Conservation (phyloP, 2,113 vertebrate genomes). For the Heliornis fulica region DNA sequence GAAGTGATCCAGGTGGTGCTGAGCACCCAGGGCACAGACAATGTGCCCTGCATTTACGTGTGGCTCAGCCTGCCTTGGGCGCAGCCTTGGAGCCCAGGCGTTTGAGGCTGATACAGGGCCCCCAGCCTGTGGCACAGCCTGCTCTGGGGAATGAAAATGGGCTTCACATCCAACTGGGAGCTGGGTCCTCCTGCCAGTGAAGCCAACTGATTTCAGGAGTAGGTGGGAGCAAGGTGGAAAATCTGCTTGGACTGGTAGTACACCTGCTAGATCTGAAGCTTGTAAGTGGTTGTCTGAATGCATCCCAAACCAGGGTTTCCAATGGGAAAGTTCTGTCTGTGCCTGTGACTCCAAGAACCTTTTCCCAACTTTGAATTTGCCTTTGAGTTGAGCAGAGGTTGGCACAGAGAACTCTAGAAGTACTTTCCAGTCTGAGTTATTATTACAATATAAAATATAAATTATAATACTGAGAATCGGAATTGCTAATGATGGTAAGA, state of each 20-base stretch:
- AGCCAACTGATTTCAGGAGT: not conserved
- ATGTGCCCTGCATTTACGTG: rapidly evolving
- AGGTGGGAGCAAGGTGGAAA: not conserved
- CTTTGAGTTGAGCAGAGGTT: not conserved
- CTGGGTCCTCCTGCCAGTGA: not conserved
- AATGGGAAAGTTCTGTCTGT: not conserved
- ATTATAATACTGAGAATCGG: not conserved
- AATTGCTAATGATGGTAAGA: not conserved
- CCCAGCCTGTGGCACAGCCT: not conserved
- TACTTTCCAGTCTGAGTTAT: not conserved
- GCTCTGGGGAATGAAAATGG: not conserved
- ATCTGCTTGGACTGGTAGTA: not conserved
- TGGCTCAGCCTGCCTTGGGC: not conserved
- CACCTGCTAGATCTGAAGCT: not conserved
- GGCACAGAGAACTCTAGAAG: not conserved
- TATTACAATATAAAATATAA: not conserved
- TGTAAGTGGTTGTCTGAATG: not conserved
- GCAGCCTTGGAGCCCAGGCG: no score
- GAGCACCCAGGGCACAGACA: not conserved
- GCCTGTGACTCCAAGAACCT: rapidly evolving
- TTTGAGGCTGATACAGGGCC: not conserved
- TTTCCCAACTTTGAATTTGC: not conserved
- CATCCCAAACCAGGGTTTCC: not conserved
- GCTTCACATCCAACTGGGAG: not conserved
- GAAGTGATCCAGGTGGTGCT: not conserved